phyloP scores from a whole-genome alignment of 2,797 vertebrate species.

The Aldrovandia affinis region DNA sequence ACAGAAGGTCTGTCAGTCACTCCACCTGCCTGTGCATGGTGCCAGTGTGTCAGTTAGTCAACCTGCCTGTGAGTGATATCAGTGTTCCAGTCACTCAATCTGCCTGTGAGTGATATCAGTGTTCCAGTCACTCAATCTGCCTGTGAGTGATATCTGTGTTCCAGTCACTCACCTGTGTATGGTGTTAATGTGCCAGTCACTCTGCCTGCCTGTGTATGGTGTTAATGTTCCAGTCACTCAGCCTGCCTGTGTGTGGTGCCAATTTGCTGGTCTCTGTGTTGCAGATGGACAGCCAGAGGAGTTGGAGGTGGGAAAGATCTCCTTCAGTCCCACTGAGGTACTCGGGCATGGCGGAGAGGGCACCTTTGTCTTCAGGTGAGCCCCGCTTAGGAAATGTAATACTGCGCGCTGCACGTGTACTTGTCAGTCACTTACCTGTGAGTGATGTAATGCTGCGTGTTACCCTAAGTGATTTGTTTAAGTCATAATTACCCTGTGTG shows the following conservation, averaged over 20 bases:
- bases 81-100: background rate
- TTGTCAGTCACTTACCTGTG: background rate
- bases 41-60: background rate
- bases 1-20: background rate
- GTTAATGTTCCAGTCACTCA: background rate
- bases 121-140: background rate
- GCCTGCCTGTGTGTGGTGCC: background rate
- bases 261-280: slow-evolving; percentile 2
- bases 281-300: slow-evolving; percentile 66
- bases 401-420: background rate
- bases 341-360: slow-evolving; percentile 90
- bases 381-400: background rate
- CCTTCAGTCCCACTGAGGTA: slow-evolving; percentile 83
- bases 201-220: background rate
- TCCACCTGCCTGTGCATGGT: background rate
- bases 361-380: slow-evolving; percentile 91
- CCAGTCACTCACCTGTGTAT: background rate
- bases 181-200: background rate
- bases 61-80: background rate
- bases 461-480: background rate
- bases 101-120: background rate
- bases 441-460: background rate
- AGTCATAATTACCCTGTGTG: background rate
- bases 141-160: background rate
- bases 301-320: slow-evolving; percentile 89